phyloP scores from a whole-genome alignment of 30 jellyfish, hydroid and myxozoan species.

The Euphysa ruthae region DNA sequence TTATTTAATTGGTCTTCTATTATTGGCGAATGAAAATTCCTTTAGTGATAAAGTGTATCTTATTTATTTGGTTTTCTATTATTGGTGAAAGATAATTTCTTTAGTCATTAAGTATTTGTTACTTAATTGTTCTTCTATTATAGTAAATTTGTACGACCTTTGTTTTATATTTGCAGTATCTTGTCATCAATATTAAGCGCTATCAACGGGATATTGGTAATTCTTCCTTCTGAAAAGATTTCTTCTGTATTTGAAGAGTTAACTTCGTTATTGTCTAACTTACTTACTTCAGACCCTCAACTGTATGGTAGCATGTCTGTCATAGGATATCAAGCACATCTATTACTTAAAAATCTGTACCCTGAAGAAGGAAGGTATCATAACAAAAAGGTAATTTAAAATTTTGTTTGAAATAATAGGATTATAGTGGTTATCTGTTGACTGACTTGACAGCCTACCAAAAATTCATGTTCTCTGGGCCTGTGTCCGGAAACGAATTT shows the following conservation, averaged over 20 bases:
- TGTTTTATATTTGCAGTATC: no score
- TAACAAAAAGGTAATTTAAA: conserved; percentile 13
- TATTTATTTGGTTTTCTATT: no score
- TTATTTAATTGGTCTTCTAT: no score
- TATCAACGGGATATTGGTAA: not conserved
- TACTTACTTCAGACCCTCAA: conserved; percentile 23
- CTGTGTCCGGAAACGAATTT: no score
- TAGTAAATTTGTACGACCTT: no score
- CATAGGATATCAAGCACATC: conserved; percentile 35
- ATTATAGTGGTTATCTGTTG: not conserved
- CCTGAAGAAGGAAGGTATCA: conserved; percentile 38
- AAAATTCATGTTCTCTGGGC: no score
- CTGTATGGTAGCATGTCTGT: conserved; percentile 1
- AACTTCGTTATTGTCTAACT: not conserved
- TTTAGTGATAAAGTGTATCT: no score
- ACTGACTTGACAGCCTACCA: no score
- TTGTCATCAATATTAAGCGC: conserved; percentile 2
- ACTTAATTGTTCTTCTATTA: no score
- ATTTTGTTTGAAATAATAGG: not conserved
- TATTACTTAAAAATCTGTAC: conserved; percentile 53
- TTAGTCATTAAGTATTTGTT: no score
- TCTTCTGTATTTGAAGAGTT: not conserved
- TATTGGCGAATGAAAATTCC: no score
- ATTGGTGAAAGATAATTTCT: no score
- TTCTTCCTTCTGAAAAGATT: not conserved